Base-by-base conservation (phyloP, 2,113 vertebrate genomes). In the Nyctereutes procyonoides region DNA sequence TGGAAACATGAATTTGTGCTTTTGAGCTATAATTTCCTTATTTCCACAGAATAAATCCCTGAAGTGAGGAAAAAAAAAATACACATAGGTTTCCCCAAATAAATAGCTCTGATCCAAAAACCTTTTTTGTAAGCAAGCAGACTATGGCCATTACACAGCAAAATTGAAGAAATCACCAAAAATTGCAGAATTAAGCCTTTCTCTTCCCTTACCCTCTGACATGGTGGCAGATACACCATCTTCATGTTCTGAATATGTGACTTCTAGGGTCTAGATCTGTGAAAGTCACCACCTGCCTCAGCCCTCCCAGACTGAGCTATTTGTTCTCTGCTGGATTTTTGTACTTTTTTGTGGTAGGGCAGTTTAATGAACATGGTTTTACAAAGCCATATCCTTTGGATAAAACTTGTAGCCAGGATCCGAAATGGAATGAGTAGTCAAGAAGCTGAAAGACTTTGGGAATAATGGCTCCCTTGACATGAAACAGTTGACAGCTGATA, bases 1-100 rank as follows among this genome's bases (percentile, higher is more conserved):
- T 71, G 6, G 17, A 38, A 86, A 88, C 8, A 43, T 4, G 17
- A 9, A 48, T 56, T 87, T 83, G 53, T 83, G 32, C 15, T 82
- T 90, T 60, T 91, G 62, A 96, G 60, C 63, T 90, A 55, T 63
- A 77, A 90, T 95, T 95, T 90, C 43, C n/a, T 86, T 56, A 87
- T 93, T 79, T 91, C 55, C 62, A 83, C 43, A 65, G 79, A 90
- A 74, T 60, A 80, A 74, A 79, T 73, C 87, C n/a, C 43, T 93
- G 1, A 90, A 69, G 53, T 93, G n/a, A 82, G n/a, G 51, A 8
- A 48, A 56, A 93, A 93, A 82, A 38, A 95, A 81, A 53, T 19
- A 69, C 3, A 71, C 4, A 84, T 84, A 95, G 60, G 51, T 69
- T 95, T 88, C 56, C 55, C 48, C 74, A 93, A 88, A 91, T 73